phyloP scores from a whole-genome alignment of 2,888 invertebrate species.

The Phoenoteleia sp. region DNA sequence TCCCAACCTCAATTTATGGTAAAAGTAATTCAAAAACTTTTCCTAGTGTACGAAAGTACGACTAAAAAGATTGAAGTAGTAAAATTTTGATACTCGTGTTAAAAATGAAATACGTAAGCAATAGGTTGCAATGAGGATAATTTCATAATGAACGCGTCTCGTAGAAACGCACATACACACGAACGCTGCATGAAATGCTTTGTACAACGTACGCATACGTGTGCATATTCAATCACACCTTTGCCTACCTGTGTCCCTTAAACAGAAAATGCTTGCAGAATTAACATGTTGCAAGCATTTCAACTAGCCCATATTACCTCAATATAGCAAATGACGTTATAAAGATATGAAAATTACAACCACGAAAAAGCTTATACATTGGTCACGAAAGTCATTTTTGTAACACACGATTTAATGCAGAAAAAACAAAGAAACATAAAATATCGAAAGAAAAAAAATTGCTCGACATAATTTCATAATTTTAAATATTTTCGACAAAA shows the following conservation, averaged over 20 bases:
- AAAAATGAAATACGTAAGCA: slow-evolving; percentile 15
- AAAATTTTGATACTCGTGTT: slow-evolving; percentile 5
- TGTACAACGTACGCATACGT: slow-evolving; percentile 3
- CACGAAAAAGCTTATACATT: neutral
- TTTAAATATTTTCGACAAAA: too few species aligned
- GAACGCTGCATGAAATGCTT: slow-evolving; percentile 37
- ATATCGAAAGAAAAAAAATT: too few species aligned
- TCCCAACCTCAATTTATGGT: too few species aligned
- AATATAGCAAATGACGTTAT: slow-evolving; percentile 24
- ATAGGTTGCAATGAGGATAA: slow-evolving; percentile 17
- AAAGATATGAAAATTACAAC: slow-evolving; percentile 23
- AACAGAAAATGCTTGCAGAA: slow-evolving; percentile 61
- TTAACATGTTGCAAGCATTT: slow-evolving; percentile 58
- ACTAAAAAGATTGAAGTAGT: neutral
- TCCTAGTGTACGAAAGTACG: neutral
- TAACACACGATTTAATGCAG: neutral
- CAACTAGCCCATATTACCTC: slow-evolving; percentile 33
- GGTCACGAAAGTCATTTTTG: neutral
- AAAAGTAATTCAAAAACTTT: too few species aligned
- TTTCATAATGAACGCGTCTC: slow-evolving; percentile 22
- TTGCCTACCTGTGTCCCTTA: slow-evolving; percentile 55
- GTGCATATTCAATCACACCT: slow-evolving; percentile 1
- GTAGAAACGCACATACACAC: slow-evolving; percentile 6
- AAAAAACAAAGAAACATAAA: too few species aligned
- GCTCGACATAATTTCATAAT: too few species aligned